Base-by-base conservation (phyloP, 1,140 invertebrate genomes). In the Drosophila seguyi region DNA sequence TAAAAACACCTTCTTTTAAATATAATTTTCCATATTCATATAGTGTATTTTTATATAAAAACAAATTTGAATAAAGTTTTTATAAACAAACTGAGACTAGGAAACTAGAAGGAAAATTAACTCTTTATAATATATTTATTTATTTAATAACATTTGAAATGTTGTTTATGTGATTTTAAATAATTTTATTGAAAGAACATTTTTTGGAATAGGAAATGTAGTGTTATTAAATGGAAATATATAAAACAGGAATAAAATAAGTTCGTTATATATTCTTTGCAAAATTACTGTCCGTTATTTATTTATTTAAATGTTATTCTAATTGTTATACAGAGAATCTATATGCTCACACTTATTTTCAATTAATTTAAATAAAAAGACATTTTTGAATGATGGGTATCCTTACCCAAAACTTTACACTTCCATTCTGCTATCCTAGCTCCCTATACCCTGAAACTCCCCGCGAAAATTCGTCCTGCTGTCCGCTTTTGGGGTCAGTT, bases 401-500 rank as follows among this genome's bases (percentile, higher is more conserved):
- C 18, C 6, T 47, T 14, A 20, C 25, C 4, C 5, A 3, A 3
- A 11, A 31, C 18, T 3, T 29, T 22, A 25, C 8, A 18, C 29
- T 45, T 36, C 50, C 63, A 76, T 45, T 68, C 56, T 38, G 11
- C 16, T 42, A 3, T 34, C 3, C 36, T 39, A 2, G 38, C 3
- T 47, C 25, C 25, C 16, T 27, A 10, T 22, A 0, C 27, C n/a
- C 41, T 20, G 1, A 16, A 27, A 11, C 22, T 2, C 1, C 8
- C 38, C 25, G 6, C 16, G 10, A 22, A 53, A 16, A 18, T 16
- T 34, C 22, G 4, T 18, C 29, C 22, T 22, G 39, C 34, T 58
- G 41, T 42, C 31, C 31, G 7, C n/a, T 20, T 18, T 44, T 25
- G 62, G 76, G 63, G 44, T 74, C 67, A 80, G 60, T 48, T 61